A percentile compares a stretch with the other conserved stretches of the same genome.
These are phyloP conservation scores for Xestia c-nigrum DNA, from an alignment of 2,888 invertebrate genomes.

Conservation along the genomic window DNA sequence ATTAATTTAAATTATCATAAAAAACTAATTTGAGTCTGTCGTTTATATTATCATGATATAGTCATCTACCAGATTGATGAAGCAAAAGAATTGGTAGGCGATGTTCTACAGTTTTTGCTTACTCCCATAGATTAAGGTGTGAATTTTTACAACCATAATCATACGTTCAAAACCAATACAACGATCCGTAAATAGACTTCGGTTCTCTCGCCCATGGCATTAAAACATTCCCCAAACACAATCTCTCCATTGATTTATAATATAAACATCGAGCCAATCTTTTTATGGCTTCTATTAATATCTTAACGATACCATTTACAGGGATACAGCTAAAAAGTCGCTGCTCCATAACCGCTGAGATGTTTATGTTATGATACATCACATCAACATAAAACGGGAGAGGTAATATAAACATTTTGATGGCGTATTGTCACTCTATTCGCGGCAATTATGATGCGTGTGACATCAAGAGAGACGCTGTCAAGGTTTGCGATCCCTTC, in stretches of 20 bases:
- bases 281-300: constrained; percentile 65
- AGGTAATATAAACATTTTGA: constrained; percentile 68
- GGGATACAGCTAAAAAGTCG: constrained; percentile 55
- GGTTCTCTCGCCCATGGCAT: constrained; percentile 27
- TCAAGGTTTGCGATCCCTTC: constrained; percentile 69
- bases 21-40: neutral
- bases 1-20: neutral
- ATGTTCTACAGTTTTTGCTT: neutral
- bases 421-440: constrained; percentile 70
- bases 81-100: neutral
- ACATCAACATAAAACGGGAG: constrained; percentile 68
- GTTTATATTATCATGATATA: neutral
- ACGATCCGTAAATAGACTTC: constrained; percentile 13
- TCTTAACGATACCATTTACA: constrained; percentile 63
- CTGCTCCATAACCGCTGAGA: constrained; percentile 58
- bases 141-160: neutral
- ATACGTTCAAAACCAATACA: constrained; percentile 18
- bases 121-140: neutral
- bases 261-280: constrained; percentile 56
- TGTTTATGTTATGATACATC: constrained; percentile 65
- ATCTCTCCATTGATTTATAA: constrained; percentile 58
- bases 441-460: constrained; percentile 69
- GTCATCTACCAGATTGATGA: neutral
- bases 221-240: constrained; percentile 53
- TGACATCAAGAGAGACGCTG: constrained; percentile 43